Percentiles rank a stretch among this genome's conserved stretches.
Conservation (phyloP, 2,113 vertebrate genomes). For the Azemiops feae region DNA sequence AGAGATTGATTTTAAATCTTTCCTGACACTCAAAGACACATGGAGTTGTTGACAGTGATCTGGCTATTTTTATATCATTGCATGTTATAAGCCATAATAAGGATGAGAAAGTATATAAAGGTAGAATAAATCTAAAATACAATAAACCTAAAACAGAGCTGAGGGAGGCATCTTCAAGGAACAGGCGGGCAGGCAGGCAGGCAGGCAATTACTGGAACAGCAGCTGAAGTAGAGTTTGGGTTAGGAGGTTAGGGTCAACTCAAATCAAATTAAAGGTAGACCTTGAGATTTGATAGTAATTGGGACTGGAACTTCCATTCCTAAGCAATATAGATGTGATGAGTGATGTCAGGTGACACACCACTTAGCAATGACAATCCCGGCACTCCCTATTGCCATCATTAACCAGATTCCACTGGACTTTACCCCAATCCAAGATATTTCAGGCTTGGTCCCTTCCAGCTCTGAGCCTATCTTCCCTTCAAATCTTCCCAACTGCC, state of each 20-base stretch:
- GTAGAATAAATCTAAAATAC: not conserved
- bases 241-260: not conserved
- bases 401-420: not conserved
- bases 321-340: not conserved
- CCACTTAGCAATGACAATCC: not conserved
- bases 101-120: not conserved
- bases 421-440: not conserved
- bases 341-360: not conserved
- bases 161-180: not conserved
- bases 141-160: not conserved
- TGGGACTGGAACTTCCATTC: not conserved
- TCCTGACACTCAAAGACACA: not conserved
- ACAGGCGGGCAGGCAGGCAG: not conserved
- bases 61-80: not conserved
- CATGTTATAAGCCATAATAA: not conserved
- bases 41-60: not conserved
- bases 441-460: not conserved
- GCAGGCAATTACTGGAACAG: not conserved
- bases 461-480: not conserved
- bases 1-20: not conserved
- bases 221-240: not conserved
- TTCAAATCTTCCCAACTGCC: not conserved
- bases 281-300: not conserved
- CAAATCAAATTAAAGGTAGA: not conserved
- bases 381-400: not conserved